Evolutionary conservation across 2,113 vertebrate genomes (phyloP), one percentile per base, ranked within the genome.

Genomic region (Zapus hudsonius): DNA sequence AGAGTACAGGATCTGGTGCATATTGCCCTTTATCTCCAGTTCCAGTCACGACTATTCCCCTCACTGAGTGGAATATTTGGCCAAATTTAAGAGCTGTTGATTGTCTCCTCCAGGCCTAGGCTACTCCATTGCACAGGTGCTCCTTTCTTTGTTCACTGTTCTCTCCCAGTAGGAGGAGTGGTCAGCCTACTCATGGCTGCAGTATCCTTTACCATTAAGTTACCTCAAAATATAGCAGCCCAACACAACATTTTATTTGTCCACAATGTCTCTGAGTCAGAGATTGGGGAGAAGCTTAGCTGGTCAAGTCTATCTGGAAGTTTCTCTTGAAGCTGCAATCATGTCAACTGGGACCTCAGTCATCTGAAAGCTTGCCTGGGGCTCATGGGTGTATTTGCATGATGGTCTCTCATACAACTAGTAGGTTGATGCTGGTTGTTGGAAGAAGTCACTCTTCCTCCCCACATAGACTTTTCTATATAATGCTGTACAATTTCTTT

Each of bases 171-270:
- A n/a, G n/a, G n/a, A n/a, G n/a, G n/a, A n/a, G n/a, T n/a, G n/a
- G n/a, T n/a, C n/a, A n/a, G n/a, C n/a, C n/a, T n/a, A n/a, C n/a
- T n/a, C n/a, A n/a, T n/a, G n/a, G n/a, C n/a, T n/a, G n/a, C n/a
- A n/a, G n/a, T 74, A 72, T 73, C 78, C 25, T 47, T 57, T 47
- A 27, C 23, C 78, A 25, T 78, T 66, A 93, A 86, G 67, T 94
- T 75, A 73, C 29, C 47, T 42, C 38, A 47, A 73, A 78, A 76
- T 5, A n/a, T 69, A 55, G 20, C 74, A 40, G 22, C 4, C 5
- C 74, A 47, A 42, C 82, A 44, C 44, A 81, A 52, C n/a, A 67
- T 67, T 63, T 88, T 83, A 33, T 83, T 7, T n/a, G n/a, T n/a
- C 42, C 79, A 63, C 38, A 63, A 42, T 81, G 63, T 63, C 27